Evolutionary conservation across 2,113 vertebrate genomes (phyloP).

Genomic region (Microcebus lehilahytsara): DNA sequence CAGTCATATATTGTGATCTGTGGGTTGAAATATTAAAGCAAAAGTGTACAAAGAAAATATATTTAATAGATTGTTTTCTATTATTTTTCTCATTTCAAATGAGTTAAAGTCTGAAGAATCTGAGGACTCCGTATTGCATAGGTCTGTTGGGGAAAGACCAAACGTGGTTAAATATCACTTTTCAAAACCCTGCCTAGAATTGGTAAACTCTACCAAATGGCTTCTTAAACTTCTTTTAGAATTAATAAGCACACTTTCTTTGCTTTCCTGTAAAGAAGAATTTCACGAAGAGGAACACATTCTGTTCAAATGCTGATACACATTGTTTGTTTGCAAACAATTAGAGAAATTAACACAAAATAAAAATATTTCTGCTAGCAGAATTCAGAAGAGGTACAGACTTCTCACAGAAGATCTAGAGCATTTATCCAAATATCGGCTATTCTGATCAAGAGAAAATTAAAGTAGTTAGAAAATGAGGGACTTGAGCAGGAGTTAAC

Average conservation of each 20-base stretch:
- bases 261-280: neutral
- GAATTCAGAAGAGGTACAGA: neutral
- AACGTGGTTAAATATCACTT: neutral
- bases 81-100: neutral
- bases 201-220: neutral
- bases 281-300: neutral
- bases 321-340: neutral
- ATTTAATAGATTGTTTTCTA: neutral
- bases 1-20: neutral
- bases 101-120: neutral
- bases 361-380: neutral
- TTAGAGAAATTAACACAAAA: neutral
- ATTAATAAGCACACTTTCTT: neutral
- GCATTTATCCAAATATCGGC: neutral
- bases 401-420: neutral
- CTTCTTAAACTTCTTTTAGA: neutral
- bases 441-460: neutral
- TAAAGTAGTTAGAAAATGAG: neutral
- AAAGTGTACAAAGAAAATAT: neutral
- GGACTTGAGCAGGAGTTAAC: neutral
- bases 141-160: neutral
- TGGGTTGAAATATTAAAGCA: neutral
- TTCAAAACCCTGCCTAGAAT: neutral
- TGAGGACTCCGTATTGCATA: neutral
- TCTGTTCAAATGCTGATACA: neutral